Percentiles rank a stretch among this genome's conserved stretches.
These are phyloP conservation scores for Ostrea denselamellosa DNA, from an alignment of 1,140 invertebrate genomes.

Conservation along the genomic window DNA sequence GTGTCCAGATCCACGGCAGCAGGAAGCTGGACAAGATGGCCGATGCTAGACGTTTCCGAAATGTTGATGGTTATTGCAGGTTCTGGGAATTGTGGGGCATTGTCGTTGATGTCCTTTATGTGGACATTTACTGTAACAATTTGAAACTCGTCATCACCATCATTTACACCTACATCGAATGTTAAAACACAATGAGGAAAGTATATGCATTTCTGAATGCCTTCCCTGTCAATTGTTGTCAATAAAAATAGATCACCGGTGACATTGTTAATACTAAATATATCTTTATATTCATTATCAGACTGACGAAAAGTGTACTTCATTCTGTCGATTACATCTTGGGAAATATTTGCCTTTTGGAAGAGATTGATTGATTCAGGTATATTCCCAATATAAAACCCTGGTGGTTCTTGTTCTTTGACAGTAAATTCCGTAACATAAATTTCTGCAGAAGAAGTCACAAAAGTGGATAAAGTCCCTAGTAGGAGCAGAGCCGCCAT, in stretches of 20 bases:
- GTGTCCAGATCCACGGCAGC: conserved; percentile 75
- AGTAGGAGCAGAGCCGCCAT: conserved; percentile 11
- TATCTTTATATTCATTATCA: conserved; percentile 45
- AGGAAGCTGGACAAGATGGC: conserved; percentile 46
- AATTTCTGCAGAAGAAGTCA: background rate
- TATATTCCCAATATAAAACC: background rate
- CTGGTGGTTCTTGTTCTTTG: background rate
- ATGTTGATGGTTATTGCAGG: conserved; percentile 53
- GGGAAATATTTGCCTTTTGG: background rate
- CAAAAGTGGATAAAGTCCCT: background rate
- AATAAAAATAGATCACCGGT: conserved; percentile 59
- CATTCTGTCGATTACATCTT: conserved; percentile 35
- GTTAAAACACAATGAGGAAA: conserved; percentile 52
- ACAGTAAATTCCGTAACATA: conserved; percentile 18
- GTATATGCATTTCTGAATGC: conserved; percentile 45
- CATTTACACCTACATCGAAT: conserved; percentile 58
- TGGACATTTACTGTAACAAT: conserved; percentile 88
- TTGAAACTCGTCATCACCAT: conserved; percentile 60
- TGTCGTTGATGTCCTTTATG: conserved; percentile 80
- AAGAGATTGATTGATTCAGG: background rate
- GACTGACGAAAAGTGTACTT: conserved; percentile 60
- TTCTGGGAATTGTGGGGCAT: conserved; percentile 61
- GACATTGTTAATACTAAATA: conserved; percentile 58
- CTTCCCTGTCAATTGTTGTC: conserved; percentile 62
- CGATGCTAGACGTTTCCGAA: conserved; percentile 75